Evolutionary conservation across 2,888 invertebrate genomes (phyloP), one percentile per base, ranked within the genome.

Genomic region (Tethea ocularis): DNA sequence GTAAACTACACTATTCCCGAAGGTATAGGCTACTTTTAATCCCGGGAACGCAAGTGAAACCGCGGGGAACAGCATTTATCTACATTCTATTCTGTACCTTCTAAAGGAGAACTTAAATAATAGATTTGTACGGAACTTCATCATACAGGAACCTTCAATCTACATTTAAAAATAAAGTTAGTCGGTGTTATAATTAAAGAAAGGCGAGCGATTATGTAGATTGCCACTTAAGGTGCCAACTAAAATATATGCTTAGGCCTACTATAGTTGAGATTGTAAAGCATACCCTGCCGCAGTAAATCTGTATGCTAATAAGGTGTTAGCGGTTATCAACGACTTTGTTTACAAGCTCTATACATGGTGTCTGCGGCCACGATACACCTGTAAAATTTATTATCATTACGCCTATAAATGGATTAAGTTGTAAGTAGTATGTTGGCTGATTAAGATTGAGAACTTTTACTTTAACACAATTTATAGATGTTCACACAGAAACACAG

Each of bases 251-350:
- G 54, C 54, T 54, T 54, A 53, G 17, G 53, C 53, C 29, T 29
- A 26, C 54, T 20, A 33, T 15, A 26, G 54, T 24, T 33, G 33
- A 54, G 54, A 54, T 54, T 54, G 22, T 54, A 53, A 54, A 33
- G 33, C 33, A 33, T 36, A 54, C 15, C 33, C 54, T 22, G 33
- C 20, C 20, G 54, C 54, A 52, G 70, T 65, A 74, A 73, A 77
- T 77, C 81, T 81, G 67, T 72, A 85, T 85, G 82, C 77, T 79
- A 86, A 86, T 80, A 60, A 68, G 70, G 66, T 62, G 65, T 64
- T 60, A 63, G 59, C 66, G 66, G 73, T 71, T 80, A 82, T 72
- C 72, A 64, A 46, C 46, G 70, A 69, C 70, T 79, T 72, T 70
- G 73, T 77, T 67, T 71, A 76, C 79, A 75, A 78, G 61, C 67